phyloP scores from a whole-genome alignment of 2,113 vertebrate species.

The Laticauda laticaudata region DNA sequence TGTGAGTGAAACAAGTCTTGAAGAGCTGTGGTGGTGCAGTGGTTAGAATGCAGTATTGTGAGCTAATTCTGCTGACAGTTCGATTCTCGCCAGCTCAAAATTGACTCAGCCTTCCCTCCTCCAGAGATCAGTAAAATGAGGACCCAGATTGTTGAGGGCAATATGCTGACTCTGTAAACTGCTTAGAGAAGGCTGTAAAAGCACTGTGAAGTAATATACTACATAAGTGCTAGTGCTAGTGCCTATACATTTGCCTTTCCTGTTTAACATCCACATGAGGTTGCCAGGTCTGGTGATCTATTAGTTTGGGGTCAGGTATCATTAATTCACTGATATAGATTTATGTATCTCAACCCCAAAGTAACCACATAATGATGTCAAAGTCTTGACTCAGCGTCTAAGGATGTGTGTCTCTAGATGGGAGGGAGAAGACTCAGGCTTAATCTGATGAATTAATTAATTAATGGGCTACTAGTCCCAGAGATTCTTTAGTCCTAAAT shows the following conservation, averaged over 20 bases:
- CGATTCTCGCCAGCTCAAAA: not conserved
- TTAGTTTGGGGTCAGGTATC: not conserved
- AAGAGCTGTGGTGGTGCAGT: not conserved
- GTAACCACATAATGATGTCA: not conserved
- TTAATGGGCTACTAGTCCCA: not conserved
- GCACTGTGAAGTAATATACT: not conserved
- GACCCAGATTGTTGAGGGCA: not conserved
- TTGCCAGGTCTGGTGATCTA: not conserved
- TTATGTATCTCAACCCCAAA: not conserved
- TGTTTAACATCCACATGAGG: not conserved
- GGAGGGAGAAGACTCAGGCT: not conserved
- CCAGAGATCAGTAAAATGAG: not conserved
- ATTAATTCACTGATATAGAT: not conserved
- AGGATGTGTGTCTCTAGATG: not conserved
- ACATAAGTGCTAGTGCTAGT: not conserved
- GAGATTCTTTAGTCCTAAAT: not conserved
- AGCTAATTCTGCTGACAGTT: not conserved
- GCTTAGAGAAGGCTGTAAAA: not conserved
- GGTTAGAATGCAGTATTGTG: not conserved
- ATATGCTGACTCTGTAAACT: not conserved
- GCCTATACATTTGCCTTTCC: not conserved
- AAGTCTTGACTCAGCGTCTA: not conserved
- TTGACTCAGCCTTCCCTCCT: not conserved
- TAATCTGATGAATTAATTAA: not conserved
- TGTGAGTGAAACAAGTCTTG: not conserved